These are phyloP conservation scores for Enteromius paludinosus DNA, from an alignment of 2,797 vertebrate genomes.

Conservation along the genomic window DNA sequence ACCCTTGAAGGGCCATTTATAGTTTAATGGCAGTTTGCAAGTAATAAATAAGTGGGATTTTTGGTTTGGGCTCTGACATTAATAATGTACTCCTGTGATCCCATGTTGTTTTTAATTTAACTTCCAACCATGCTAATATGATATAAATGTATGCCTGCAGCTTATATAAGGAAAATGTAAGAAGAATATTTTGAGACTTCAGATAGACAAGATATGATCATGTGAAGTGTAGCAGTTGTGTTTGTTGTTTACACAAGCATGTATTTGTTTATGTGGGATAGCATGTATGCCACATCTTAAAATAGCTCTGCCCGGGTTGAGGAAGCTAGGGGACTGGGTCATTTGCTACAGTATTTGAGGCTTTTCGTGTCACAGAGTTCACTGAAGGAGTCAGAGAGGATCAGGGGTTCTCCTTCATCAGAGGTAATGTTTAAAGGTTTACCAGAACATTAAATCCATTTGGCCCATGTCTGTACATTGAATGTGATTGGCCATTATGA, in stretches of 20 bases:
- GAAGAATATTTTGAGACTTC: neutral
- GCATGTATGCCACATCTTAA: conserved; percentile 17
- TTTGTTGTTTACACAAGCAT: conserved; percentile 17
- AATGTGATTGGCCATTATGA: neutral
- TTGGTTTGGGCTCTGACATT: neutral
- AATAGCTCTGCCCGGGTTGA: conserved; percentile 35
- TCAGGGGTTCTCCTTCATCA: conserved; percentile 15
- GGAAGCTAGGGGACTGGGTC: conserved; percentile 14
- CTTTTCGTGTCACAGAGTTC: conserved; percentile 42
- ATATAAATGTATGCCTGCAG: neutral
- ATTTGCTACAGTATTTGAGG: conserved; percentile 40
- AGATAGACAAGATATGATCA: neutral
- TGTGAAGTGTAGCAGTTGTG: conserved; percentile 10
- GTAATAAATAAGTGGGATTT: conserved; percentile 14
- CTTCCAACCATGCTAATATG: neutral
- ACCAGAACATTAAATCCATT: neutral
- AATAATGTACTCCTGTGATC: neutral
- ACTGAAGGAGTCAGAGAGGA: conserved; percentile 26
- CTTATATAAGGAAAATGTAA: neutral
- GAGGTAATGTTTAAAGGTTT: conserved; percentile 22
- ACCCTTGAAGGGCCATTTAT: neutral
- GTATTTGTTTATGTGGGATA: conserved; percentile 23
- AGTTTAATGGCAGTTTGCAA: neutral
- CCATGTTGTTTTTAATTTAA: neutral
- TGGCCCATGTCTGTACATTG: neutral